Evolutionary conservation across 1,140 invertebrate species (phyloP), one percentile per base, ranked within the genome.

Genomic region (Adelges cooleyi): DNA sequence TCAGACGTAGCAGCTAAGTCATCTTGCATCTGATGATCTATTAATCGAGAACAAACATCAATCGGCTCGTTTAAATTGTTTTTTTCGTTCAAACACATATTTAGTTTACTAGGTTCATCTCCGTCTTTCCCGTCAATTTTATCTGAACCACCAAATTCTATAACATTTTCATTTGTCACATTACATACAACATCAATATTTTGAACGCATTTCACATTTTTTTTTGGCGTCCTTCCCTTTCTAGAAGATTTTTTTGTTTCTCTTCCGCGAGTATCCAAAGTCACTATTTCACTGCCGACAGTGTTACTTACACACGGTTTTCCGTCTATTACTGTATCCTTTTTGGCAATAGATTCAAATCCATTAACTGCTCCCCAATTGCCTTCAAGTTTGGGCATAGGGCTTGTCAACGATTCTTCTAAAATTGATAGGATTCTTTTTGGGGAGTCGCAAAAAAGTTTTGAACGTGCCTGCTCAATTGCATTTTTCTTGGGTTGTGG

Each of bases 311-410:
- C 44, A 44, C 27, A 36, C 27, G 53, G 11, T 25, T 59, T 40
- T 40, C 53, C 40, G 3, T 44, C n/a, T 62, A 8, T 62, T 20
- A 15, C 3, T 10, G 0, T 48, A 1, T 62, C 56, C 46, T 62
- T 62, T 15, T 46, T 62, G 20, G 46, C 18, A 29, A 62, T 62
- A 13, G 56, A 46, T 29, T 62, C 56, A 48, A 62, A 62, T 29
- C 56, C 56, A 33, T 62, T 62, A n/a, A 62, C 17, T 22, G 56
- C 42, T 9, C 56, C 56, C 56, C 56, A 62, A 62, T 62, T 36
- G 33, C 17, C 56, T 62, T 62, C 40, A 48, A 62, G 42, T 48
- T 62, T 62, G 20, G 56, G 56, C 20, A 48, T 29, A 33, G 56
- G 56, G 29, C 56, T 62, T 15, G 17, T 2, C 15, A 13, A 4